These are phyloP conservation scores for Heliocidaris erythrogramma DNA, from an alignment of 35 echinoderm and acorn worm species.

Conservation along the genomic window DNA sequence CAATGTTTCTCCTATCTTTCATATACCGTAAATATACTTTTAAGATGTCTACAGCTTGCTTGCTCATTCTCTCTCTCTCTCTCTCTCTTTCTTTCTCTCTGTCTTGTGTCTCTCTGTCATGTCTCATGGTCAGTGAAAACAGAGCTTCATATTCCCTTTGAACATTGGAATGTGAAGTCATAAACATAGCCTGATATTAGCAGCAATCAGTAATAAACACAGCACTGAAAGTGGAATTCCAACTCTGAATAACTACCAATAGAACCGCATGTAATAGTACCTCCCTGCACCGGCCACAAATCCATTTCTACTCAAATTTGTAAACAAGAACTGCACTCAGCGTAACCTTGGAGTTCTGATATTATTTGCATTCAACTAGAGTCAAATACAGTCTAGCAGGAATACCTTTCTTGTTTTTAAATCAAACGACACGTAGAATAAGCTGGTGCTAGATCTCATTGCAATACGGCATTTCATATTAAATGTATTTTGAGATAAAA, in stretches of 20 bases:
- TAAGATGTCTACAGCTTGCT: no score
- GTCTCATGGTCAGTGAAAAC: neutral
- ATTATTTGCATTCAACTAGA: neutral
- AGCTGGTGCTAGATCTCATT: no score
- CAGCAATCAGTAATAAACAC: neutral
- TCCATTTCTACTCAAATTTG: constrained; percentile 12
- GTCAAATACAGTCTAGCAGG: neutral
- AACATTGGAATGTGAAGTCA: neutral
- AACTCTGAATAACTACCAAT: neutral
- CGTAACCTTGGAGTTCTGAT: neutral
- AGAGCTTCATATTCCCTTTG: neutral
- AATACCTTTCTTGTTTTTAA: neutral
- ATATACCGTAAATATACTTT: no score
- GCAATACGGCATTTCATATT: no score
- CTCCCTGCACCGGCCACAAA: neutral
- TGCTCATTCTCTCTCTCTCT: neutral
- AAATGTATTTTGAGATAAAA: no score
- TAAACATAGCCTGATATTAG: neutral
- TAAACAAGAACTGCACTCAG: neutral
- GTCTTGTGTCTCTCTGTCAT: neutral
- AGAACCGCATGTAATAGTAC: neutral
- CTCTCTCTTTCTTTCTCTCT: neutral
- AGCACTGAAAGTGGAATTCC: neutral
- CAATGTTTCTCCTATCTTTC: no score
- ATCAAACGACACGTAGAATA: no score